Base-by-base conservation (phyloP, 2,888 invertebrate genomes). In the Piscicola geometra region DNA sequence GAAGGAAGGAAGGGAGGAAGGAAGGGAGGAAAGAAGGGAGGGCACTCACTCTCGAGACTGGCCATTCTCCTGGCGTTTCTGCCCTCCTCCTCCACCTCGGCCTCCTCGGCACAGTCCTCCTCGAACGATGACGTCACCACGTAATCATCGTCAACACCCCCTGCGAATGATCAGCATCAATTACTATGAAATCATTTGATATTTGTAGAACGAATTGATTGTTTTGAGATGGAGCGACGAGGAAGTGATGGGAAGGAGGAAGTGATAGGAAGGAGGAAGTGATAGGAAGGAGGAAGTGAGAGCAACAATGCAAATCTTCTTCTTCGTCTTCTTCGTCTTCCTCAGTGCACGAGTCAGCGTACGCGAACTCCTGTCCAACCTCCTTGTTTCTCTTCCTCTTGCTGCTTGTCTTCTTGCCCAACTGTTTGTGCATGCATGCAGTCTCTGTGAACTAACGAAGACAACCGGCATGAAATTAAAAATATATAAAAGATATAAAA, bases 41-140 rank as follows among this genome's bases (percentile, higher is more conserved):
- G 66, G n/a, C n/a, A n/a, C n/a, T n/a, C n/a, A 81, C 80, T 64
- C 76, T 76, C 78, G 64, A 81, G 79, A 12, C 81, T 81, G 35
- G 82, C 83, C 52, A 82, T 82, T 52, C 85, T 73, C 70, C 81
- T 79, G 35, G 83, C 83, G 80, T 85, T 85, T 64, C 84, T 80
- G 15, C 85, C 85, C 82, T 56, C 60, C 21, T 12, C 32, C 35
- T 25, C 50, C 18, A 18, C 72, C 32, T 28, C 56, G 47, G n/a
- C 73, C 28, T 60, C 60, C 18, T 73, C 60, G n/a, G n/a, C n/a
- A n/a, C n/a, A n/a, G n/a, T n/a, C 73, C 28, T 60, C 60, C 18
- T 73, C 60, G 15, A 56, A 41, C 15, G 41, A 41, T 41, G 41
- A 41, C 41, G 41, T 41, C 41, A 41, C 41, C 41, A 41, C 41